Conservation (phyloP, 2,113 vertebrate genomes). For the Hemichromis elongatus region DNA sequence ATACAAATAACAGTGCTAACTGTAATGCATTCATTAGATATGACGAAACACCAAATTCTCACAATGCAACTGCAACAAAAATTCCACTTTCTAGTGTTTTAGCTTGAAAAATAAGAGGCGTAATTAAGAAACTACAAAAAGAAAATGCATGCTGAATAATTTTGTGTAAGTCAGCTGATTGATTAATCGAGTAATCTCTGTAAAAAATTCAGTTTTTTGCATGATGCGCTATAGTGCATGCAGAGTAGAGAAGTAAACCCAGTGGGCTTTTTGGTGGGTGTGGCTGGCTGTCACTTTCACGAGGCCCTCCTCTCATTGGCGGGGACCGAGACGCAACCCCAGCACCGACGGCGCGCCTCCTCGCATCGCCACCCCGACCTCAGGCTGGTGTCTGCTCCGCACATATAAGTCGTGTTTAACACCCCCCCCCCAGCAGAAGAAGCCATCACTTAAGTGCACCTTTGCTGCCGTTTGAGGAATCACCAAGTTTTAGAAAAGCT, state of each 20-base stretch:
- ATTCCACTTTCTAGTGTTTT: background rate
- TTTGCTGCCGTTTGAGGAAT: background rate
- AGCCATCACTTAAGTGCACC: background rate
- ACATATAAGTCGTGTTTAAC: background rate
- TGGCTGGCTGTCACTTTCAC: constrained; percentile 39
- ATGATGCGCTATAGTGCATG: background rate
- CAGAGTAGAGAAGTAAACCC: background rate
- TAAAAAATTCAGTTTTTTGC: background rate
- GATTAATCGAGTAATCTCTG: background rate
- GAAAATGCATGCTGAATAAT: background rate
- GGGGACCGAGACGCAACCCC: background rate
- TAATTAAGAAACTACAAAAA: background rate
- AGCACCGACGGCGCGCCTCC: background rate
- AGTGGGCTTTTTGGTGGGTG: constrained; percentile 16
- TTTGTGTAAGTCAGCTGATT: background rate
- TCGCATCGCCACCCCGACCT: background rate
- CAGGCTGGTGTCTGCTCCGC: background rate
- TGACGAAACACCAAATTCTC: background rate
- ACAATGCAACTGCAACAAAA: background rate
- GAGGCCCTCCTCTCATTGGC: constrained; percentile 25
- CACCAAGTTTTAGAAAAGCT: background rate
- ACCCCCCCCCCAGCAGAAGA: background rate
- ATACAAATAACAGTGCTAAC: background rate
- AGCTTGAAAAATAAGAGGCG: background rate
- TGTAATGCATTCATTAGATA: background rate